phyloP scores from a whole-genome alignment of 2,888 invertebrate species.

The Polia nebulosa region DNA sequence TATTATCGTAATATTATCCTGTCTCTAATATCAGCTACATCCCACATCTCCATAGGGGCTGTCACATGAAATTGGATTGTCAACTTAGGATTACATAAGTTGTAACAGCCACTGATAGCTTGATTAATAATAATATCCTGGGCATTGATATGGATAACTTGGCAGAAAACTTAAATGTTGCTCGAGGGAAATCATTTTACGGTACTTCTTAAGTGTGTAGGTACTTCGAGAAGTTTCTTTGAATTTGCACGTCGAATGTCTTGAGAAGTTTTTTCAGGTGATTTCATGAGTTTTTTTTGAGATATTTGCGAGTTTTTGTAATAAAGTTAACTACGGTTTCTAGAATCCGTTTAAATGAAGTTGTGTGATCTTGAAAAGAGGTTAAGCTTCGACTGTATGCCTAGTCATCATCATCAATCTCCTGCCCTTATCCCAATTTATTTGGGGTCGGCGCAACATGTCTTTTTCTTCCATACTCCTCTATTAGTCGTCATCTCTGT shows the following conservation, averaged over 20 bases:
- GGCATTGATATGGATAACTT: slow-evolving; percentile 43
- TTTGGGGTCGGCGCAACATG: too few species aligned
- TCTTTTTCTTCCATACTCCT: too few species aligned
- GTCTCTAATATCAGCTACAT: neutral
- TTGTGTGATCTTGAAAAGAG: too few species aligned
- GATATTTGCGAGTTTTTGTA: neutral
- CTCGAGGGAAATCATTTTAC: slow-evolving; percentile 34
- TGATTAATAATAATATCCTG: slow-evolving; percentile 62
- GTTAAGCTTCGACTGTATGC: too few species aligned
- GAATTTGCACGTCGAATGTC: neutral
- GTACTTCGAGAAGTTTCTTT: slow-evolving; percentile 6
- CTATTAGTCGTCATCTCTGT: too few species aligned
- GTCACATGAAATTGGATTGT: slow-evolving; percentile 75
- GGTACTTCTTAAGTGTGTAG: neutral
- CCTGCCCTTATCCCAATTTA: too few species aligned
- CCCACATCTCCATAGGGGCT: slow-evolving; percentile 64
- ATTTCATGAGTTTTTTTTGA: neutral
- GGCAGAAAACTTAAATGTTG: slow-evolving; percentile 31
- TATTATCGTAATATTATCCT: slow-evolving; percentile 15
- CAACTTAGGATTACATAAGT: slow-evolving; percentile 69
- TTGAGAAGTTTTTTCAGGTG: neutral
- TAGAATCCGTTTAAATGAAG: too few species aligned
- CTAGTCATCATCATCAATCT: too few species aligned
- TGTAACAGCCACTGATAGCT: slow-evolving; percentile 60
- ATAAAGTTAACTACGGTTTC: neutral